phyloP scores from a whole-genome alignment of 2,113 vertebrate species.

The Myxocyprinus asiaticus region DNA sequence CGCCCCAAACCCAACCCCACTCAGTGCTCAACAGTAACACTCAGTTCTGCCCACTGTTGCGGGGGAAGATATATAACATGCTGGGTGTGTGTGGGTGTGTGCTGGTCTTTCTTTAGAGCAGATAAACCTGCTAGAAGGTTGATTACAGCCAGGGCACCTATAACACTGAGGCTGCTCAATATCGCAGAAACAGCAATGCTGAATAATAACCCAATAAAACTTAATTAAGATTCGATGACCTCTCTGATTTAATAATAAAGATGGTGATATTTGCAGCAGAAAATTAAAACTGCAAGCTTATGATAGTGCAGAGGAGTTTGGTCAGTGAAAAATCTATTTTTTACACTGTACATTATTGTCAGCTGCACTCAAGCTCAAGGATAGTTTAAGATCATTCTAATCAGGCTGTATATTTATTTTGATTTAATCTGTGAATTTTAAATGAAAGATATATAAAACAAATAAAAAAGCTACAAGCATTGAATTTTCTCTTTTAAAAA shows the following conservation, averaged over 20 bases:
- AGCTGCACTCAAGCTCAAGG: not conserved
- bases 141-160: slow-evolving; percentile 40
- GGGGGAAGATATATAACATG: slow-evolving; percentile 14
- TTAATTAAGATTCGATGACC: slow-evolving; percentile 71
- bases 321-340: slow-evolving; percentile 48
- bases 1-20: slow-evolving; percentile 34
- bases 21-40: slow-evolving; percentile 27
- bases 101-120: slow-evolving; percentile 17
- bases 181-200: slow-evolving; percentile 59
- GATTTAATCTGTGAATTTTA: slow-evolving; percentile 5
- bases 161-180: slow-evolving; percentile 51
- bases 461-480: not conserved
- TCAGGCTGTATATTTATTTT: not conserved
- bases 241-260: slow-evolving; percentile 68
- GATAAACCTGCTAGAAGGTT: slow-evolving; percentile 46
- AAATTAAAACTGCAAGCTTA: slow-evolving; percentile 64
- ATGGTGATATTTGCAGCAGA: slow-evolving; percentile 57
- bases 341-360: slow-evolving; percentile 25
- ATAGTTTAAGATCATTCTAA: slow-evolving; percentile 8
- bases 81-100: slow-evolving; percentile 6
- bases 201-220: slow-evolving; percentile 71
- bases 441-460: not conserved
- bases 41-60: slow-evolving; percentile 11
- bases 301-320: slow-evolving; percentile 48
- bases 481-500: not conserved